These are phyloP conservation scores for Neelides folsomi DNA, from an alignment of 2,888 invertebrate species.

Conservation along the genomic window DNA sequence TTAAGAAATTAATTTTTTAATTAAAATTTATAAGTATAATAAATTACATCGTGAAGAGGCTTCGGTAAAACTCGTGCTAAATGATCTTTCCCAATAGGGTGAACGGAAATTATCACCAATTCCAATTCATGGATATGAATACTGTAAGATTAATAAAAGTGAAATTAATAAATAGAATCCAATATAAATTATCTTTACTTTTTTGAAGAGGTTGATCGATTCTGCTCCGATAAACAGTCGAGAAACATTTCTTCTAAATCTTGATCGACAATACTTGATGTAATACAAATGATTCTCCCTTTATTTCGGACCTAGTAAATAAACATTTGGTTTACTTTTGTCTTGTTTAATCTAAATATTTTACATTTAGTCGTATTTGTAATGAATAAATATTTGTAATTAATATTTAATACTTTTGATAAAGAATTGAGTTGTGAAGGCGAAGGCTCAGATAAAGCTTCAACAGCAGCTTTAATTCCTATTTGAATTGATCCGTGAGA, in stretches of 20 bases:
- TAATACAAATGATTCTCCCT: slow-evolving; percentile 80
- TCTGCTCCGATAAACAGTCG: slow-evolving; percentile 66
- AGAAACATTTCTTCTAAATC: slow-evolving; percentile 79
- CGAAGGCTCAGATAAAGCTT: slow-evolving; percentile 56
- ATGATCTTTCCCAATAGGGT: slow-evolving; percentile 60
- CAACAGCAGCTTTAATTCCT: slow-evolving; percentile 72
- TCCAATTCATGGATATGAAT: slow-evolving; percentile 67
- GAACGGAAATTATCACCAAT: slow-evolving; percentile 75
- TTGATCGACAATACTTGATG: slow-evolving; percentile 72
- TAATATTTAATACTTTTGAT: slow-evolving; percentile 41
- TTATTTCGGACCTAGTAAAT: slow-evolving; percentile 42
- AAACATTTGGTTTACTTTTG: background rate
- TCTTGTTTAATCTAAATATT: background rate
- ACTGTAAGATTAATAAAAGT: background rate
- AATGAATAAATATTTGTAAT: background rate
- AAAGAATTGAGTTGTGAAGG: slow-evolving; percentile 58
- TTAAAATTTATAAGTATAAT: background rate
- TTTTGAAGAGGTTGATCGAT: slow-evolving; percentile 48
- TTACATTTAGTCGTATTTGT: too few species aligned
- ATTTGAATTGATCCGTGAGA: slow-evolving; percentile 61
- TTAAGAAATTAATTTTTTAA: background rate
- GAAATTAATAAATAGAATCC: too few species aligned
- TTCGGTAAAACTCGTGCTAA: slow-evolving; percentile 58
- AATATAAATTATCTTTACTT: too few species aligned
- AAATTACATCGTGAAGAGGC: slow-evolving; percentile 50